Evolutionary conservation across 1,140 invertebrate genomes (phyloP).

Genomic region (Frieseomelitta varia): DNA sequence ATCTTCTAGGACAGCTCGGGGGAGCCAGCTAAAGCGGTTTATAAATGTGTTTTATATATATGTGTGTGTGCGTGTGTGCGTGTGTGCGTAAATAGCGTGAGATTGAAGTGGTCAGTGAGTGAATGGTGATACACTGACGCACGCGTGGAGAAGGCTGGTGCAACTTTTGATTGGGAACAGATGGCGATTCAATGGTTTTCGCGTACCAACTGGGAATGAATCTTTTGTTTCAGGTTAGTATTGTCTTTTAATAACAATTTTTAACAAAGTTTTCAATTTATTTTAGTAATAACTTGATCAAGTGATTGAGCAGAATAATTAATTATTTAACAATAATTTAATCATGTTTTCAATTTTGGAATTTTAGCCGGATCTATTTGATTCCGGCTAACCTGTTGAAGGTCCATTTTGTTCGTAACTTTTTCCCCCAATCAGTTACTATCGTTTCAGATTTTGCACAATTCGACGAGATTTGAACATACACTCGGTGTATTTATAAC

Average conservation of each 20-base stretch:
- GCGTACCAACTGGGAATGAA: not conserved
- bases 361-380: no score
- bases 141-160: not conserved
- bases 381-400: no score
- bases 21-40: constrained; percentile 24
- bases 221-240: not conserved
- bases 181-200: not conserved
- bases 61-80: not conserved
- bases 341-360: not conserved
- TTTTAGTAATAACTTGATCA: no score
- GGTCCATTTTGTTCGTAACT: no score
- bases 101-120: not conserved
- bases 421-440: no score
- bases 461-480: no score
- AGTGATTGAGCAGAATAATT: no score
- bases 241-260: no score
- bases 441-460: no score
- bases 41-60: not conserved
- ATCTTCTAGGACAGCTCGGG: constrained; percentile 64
- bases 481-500: no score
- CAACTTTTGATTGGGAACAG: not conserved
- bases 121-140: constrained; percentile 4
- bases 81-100: not conserved
- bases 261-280: no score
- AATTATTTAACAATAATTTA: no score